Base-by-base conservation (phyloP, 2,797 vertebrate genomes). In the Myotis daubentonii region DNA sequence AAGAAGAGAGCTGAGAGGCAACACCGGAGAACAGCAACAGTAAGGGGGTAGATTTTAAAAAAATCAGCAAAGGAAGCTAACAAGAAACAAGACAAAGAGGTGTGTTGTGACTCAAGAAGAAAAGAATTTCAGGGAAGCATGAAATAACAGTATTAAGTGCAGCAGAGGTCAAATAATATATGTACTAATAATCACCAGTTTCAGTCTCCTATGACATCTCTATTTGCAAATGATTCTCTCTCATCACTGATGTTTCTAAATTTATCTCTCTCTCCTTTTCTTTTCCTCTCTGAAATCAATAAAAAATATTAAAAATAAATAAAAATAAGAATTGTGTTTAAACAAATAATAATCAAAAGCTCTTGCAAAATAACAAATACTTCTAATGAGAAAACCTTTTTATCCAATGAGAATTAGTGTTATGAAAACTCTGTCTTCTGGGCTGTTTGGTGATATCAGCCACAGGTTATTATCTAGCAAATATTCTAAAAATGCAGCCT, bases 371-470 rank as follows among this genome's bases (percentile, higher is more conserved):
- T 62, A 89, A 76, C n/a, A 49, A 70, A 74, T 33, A 49, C 8
- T 78, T 71, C 60, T 90, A 17, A 51, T 75, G 62, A 75, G 78
- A 92, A 93, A 92, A 49, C 22, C 4, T 82, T 62, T 75, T 22
- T 30, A 79, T 74, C 47, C 66, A 79, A 80, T 78, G 76, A 95
- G 74, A 91, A 83, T 57, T 36, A 62, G 75, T 81, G 12, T 60
- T 44, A 55, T 2, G 44, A 83, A 76, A 36, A 8, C 57, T 71
- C 51, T 92, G 44, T 47, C 60, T 93, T 66, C 20, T 13, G 47
- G 33, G 36, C 2, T 12, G 68, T 71, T 86, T 47, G 66, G 7
- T n/a, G 71, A 38, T 89, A 57, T 36, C 19, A 57, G 36, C 49
- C 19, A 71, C 20, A 76, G 17, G 41, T 38, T 81, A 93, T 57